Evolutionary conservation across 2,797 vertebrate species (phyloP), one percentile per base, ranked within the genome.

Genomic region (Sternotherus odoratus): DNA sequence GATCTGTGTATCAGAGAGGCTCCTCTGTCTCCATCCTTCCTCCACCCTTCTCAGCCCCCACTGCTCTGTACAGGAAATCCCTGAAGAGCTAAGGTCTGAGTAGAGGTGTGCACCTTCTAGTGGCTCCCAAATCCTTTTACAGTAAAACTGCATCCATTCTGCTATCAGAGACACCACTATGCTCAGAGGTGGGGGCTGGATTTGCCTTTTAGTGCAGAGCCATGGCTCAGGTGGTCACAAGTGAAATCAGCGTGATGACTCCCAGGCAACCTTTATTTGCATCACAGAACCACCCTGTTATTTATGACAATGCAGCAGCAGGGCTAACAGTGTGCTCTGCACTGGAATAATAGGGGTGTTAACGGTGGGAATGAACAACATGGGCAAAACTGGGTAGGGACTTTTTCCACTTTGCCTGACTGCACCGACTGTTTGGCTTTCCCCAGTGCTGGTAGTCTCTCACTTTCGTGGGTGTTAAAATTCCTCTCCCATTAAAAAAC

Each of bases 391-490:
- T 82, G 79, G 39, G 5, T 8, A 72, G 77, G 28, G 57, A 7
- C 26, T 60, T 33, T 50, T 95, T 89, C 28, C 91, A 63, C 74
- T 1, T 28, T 3, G 79, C 81, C 2, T 2, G 23, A 57, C 1
- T n/a, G 72, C 39, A 92, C 33, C 48, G 84, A 66, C 13, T 30
- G 1, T 82, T 82, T 50, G 81, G 63, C 77, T 83, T 16, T 2
- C 15, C 8, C 74, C 57, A 3, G 19, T 1, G 56, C 53, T 72
- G 46, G 2, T 87, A 1, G 1, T 83, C 86, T 95, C 81, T 83
- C 95, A n/a, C 94, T 93, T 90, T 63, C 74, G 60, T 75, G 57
- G 87, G 94, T 39, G 94, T 88, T 96, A 93, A 97, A 95, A 97
- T 95, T 86, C 72, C 72, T 89, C 81, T 87, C 86, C n/a, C 8